Conservation (phyloP, 2,797 vertebrate species). For the Peromyscus melanophrys region DNA sequence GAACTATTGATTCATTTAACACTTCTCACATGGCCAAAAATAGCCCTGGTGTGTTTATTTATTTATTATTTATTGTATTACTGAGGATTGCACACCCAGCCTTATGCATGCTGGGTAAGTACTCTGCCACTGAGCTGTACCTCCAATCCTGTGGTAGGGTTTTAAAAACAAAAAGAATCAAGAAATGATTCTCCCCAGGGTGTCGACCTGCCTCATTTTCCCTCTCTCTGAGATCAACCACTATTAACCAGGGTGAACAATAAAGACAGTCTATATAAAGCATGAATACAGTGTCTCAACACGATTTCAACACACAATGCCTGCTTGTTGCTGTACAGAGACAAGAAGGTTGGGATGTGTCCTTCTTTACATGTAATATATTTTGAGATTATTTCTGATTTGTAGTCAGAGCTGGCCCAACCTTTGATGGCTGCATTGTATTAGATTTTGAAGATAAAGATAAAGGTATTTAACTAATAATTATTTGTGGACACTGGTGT, state of each 20-base stretch:
- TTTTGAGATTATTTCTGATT: constrained; percentile 51
- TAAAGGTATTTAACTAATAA: constrained; percentile 42
- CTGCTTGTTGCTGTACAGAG: neutral
- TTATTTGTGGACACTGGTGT: constrained; percentile 20
- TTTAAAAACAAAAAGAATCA: constrained; percentile 51
- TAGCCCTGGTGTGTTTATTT: neutral
- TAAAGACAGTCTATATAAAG: neutral
- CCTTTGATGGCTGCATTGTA: constrained; percentile 15
- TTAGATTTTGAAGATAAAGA: constrained; percentile 62
- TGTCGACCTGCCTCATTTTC: neutral
- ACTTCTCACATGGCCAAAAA: constrained; percentile 26
- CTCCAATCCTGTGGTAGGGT: neutral
- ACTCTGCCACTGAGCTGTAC: neutral
- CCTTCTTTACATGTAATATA: neutral
- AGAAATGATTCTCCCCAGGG: neutral
- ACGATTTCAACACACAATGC: neutral
- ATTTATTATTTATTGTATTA: neutral
- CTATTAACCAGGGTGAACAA: neutral
- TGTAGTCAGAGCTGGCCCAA: neutral
- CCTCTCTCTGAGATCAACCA: neutral
- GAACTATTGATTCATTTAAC: constrained; percentile 53
- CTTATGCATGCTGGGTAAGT: neutral
- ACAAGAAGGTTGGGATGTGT: neutral
- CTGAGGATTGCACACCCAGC: neutral
- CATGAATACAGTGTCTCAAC: neutral